Evolutionary conservation across 1,140 invertebrate genomes (phyloP), one percentile per base, ranked within the genome.

Genomic region (Eurosta solidaginis): DNA sequence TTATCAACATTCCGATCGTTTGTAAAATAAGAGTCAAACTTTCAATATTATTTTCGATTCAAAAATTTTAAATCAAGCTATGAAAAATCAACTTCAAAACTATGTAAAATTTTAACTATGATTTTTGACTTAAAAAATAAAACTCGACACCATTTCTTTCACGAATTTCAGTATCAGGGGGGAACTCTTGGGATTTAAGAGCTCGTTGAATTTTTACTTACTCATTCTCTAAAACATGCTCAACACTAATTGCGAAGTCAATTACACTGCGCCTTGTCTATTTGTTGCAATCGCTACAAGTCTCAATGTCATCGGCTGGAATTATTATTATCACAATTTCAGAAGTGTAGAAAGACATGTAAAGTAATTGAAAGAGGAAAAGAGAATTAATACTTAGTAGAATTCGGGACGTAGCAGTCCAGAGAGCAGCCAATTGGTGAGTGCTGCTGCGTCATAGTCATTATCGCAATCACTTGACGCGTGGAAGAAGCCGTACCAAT

Each of bases 401-500:
- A 27, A 20, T 20, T 10, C 3, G 20, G 9, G 20, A 54, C 22
- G 22, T 54, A 25, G 17, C 59, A 68, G 27, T 42, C 59, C 20
- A n/a, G 40, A 68, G 29, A 68, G n/a, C 59, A 68, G 59, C 33
- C 59, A 68, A 17, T 1, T 17, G 40, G 22, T 29, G 59, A 68
- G 20, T n/a, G 59, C 14, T 14, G 27, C 27, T 33, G 27, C 29
- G 54, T 59, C 27, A 29, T 17, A n/a, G 29, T 59, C 54, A 29
- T 36, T 36, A 36, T 0, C 54, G 54, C 25, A 14, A 40, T 40
- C n/a, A 20, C 33, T 36, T 10, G 7, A n/a, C n/a, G n/a, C n/a
- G n/a, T n/a, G n/a, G n/a, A 40, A 33, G 59, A 68, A 68, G 59
- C 59, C 59, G 33, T 68, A 68, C 54, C 33, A 59, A 59, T 36